phyloP scores from a whole-genome alignment of 2,797 vertebrate species.

The Gobio occitaniae region DNA sequence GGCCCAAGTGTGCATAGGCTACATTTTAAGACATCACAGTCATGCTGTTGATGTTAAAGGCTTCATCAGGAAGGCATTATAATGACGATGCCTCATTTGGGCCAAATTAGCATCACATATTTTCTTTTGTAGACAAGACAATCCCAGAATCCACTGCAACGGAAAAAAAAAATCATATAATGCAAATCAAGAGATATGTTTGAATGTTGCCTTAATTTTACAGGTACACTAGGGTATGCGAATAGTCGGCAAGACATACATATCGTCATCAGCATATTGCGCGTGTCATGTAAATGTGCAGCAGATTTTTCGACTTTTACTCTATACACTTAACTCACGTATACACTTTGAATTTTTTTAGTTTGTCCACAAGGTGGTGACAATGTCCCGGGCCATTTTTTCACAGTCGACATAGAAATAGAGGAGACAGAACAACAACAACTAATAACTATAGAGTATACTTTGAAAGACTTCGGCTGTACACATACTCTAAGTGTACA shows the following conservation, averaged over 20 bases:
- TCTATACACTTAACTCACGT: background rate
- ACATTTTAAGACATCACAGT: background rate
- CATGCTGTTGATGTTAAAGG: background rate
- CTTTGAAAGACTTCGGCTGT: background rate
- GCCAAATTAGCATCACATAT: background rate
- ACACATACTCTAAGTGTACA: too few relatives aligned
- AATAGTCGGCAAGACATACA: background rate
- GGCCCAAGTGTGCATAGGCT: background rate
- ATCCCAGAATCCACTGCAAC: background rate
- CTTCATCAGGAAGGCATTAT: background rate
- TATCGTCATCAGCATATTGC: background rate
- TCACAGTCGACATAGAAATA: background rate
- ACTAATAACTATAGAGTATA: background rate
- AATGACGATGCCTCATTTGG: background rate
- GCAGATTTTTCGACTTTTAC: background rate
- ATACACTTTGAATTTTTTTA: background rate
- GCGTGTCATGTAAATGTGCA: background rate
- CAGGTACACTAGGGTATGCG: background rate
- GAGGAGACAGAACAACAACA: background rate
- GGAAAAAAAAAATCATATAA: background rate
- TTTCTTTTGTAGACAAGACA: background rate
- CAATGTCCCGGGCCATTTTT: background rate
- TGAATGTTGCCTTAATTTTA: background rate
- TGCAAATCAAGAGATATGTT: background rate
- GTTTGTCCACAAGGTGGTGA: background rate